phyloP scores from a whole-genome alignment of 1,140 invertebrate genomes.

The Caenorhabditis remanei region DNA sequence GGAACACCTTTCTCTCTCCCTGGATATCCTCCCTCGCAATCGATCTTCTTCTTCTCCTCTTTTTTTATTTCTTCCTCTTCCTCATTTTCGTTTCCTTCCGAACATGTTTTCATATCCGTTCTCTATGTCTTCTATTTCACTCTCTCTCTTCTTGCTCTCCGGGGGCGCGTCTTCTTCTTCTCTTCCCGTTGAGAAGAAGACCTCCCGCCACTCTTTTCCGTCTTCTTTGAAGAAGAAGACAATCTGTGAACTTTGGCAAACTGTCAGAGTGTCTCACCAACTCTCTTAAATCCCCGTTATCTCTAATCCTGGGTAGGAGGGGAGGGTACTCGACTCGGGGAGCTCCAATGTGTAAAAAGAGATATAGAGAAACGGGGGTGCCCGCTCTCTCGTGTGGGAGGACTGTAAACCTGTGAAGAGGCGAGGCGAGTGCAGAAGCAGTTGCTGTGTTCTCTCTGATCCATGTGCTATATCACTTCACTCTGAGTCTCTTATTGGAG shows the following conservation, averaged over 20 bases:
- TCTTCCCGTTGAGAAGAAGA: conserved; percentile 3
- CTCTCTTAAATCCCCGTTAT: not conserved
- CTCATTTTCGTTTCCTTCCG: not conserved
- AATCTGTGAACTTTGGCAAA: conserved; percentile 55
- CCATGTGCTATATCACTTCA: not conserved
- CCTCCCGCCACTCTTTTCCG: conserved; percentile 46
- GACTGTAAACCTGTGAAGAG: conserved; percentile 54
- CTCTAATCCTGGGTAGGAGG: not conserved
- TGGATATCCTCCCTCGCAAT: conserved; percentile 40
- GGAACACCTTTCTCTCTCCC: conserved; percentile 24
- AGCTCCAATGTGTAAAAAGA: conserved; percentile 48
- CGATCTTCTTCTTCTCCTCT: conserved; percentile 30
- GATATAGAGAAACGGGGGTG: conserved; percentile 25
- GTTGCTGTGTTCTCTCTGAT: not conserved
- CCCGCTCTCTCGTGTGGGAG: conserved; percentile 43
- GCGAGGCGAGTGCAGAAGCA: conserved; percentile 16
- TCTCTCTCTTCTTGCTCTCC: conserved; percentile 1
- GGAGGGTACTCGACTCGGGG: conserved; percentile 44
- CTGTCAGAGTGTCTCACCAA: conserved; percentile 31
- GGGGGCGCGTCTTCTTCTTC: conserved; percentile 29
- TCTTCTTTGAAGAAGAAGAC: not conserved
- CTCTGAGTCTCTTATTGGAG: conserved; percentile 9
- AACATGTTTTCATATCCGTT: conserved; percentile 50
- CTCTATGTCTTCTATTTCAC: not conserved
- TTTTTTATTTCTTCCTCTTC: conserved; percentile 14